Conservation (phyloP, 1,140 invertebrate genomes). For the Heliconius hermathena region DNA sequence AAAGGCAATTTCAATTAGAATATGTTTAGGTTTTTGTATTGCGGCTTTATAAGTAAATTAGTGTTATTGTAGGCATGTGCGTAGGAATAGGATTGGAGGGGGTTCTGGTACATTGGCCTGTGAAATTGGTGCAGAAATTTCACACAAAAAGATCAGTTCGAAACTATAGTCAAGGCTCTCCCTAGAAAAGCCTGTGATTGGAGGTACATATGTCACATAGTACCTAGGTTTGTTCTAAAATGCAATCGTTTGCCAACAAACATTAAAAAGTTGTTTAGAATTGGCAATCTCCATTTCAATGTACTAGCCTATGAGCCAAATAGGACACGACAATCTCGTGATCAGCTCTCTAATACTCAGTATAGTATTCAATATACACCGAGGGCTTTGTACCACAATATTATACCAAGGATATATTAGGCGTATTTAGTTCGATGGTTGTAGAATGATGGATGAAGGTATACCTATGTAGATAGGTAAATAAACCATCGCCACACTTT, state of each 20-base stretch:
- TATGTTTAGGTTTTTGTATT: neutral
- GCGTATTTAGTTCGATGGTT: too few relatives aligned
- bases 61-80: neutral
- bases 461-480: too few relatives aligned
- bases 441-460: too few relatives aligned
- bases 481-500: too few relatives aligned
- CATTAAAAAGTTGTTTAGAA: constrained; percentile 15
- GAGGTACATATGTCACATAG: too few relatives aligned
- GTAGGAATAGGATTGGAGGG: too few relatives aligned
- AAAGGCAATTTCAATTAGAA: neutral
- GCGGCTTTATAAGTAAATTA: neutral
- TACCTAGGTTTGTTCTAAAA: too few relatives aligned
- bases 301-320: constrained; percentile 20
- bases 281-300: constrained; percentile 23
- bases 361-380: neutral
- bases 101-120: too few relatives aligned
- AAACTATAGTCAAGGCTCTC: too few relatives aligned
- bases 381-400: neutral
- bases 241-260: neutral
- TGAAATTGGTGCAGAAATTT: too few relatives aligned
- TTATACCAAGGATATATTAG: neutral
- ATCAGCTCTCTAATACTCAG: constrained; percentile 19
- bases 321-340: constrained; percentile 24
- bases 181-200: too few relatives aligned
- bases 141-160: neutral